Base-by-base conservation (phyloP, 2,888 invertebrate genomes). In the Drepanosiphum platanoidis region DNA sequence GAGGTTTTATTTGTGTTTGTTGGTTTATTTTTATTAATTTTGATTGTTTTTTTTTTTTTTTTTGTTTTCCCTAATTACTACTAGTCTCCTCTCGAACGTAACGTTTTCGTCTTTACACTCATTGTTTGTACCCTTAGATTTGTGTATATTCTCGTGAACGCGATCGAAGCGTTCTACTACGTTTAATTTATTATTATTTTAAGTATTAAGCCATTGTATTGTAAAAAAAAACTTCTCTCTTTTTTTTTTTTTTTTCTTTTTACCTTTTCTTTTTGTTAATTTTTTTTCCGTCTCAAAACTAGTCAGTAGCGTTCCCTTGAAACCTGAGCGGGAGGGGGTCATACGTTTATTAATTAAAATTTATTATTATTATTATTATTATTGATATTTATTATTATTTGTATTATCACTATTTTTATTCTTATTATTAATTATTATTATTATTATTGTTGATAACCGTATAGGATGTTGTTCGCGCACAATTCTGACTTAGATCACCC, bases 291-390 rank as follows among this genome's bases (percentile, higher is more conserved):
- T 32, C 18, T 36, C 22, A 11, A 68, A 68, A 64, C 77, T 78
- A 78, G 77, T 78, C 61, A 61, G 15, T 61, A 30, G 36, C 58
- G 42, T 30, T 30, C 32, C 9, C 39, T 71, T 27, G 39, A 71
- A 52, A 61, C 27, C 22, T n/a, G n/a, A n/a, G n/a, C n/a, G n/a
- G n/a, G n/a, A 22, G 27, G 61, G 27, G 3, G 27, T 61, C 61
- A 0, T 27, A 27, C 27, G 61, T 61, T 52, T 61, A 27, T 61
- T 61, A 61, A 27, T 61, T 61, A 3, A 61, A 13, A 5, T 3
- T 58, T 58, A 7, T n/a, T 3, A 70, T 70, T 34, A 36, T 18
- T 36, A n/a, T 70, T n/a, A 22, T 36, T 9, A 15, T 36, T 18
- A 39, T 70, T 70, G 22, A 18, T 18, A 22, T 34, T 66, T 18